Conservation (phyloP, 2,797 vertebrate genomes). For the Jordanella pulchra region DNA sequence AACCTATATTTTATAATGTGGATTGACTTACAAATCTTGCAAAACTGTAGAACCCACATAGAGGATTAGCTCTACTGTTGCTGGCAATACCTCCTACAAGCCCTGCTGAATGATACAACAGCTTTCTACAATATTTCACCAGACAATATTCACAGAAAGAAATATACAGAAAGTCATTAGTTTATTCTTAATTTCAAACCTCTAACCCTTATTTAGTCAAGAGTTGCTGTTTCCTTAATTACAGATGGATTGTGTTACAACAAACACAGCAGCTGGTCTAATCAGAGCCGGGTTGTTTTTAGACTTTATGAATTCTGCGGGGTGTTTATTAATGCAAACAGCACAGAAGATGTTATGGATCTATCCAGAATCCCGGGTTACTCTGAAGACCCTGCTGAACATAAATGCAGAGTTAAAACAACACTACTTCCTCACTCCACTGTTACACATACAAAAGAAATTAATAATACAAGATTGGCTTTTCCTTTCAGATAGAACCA, state of each 20-base stretch:
- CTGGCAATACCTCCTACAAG: background rate
- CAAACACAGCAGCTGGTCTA: background rate
- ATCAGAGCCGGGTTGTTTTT: conserved; percentile 3
- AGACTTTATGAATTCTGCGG: background rate
- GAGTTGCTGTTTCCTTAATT: background rate
- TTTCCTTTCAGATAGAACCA: background rate
- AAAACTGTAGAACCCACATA: background rate
- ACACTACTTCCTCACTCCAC: background rate
- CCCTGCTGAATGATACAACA: background rate
- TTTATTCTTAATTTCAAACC: background rate
- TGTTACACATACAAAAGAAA: background rate
- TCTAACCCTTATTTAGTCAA: background rate
- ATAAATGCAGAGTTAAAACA: conserved; percentile 3
- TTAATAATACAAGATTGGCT: background rate
- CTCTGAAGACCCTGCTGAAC: background rate
- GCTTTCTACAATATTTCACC: background rate
- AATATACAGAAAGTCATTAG: background rate
- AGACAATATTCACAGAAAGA: too few species aligned
- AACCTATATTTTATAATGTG: background rate
- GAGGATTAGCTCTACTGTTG: background rate
- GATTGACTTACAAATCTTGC: too few species aligned
- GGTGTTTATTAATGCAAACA: conserved; percentile 1
- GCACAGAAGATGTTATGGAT: background rate
- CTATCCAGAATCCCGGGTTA: background rate
- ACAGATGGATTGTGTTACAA: background rate